Evolutionary conservation across 2,113 vertebrate genomes (phyloP).

Genomic region (Chionis minor): DNA sequence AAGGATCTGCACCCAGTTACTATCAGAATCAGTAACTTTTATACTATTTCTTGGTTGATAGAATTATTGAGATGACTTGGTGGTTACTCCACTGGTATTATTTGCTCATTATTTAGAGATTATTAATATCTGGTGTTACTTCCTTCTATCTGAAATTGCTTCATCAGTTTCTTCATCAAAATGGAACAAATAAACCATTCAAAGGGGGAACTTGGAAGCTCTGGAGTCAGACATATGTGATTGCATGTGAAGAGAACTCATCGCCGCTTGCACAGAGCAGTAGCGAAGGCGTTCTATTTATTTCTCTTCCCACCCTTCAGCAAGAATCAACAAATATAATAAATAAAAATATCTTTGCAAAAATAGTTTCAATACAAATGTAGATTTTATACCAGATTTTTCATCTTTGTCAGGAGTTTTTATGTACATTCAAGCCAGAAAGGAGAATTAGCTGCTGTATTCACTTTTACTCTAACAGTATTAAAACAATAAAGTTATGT

Average conservation of each 20-base stretch:
- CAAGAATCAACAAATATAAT: neutral
- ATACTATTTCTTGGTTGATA: neutral
- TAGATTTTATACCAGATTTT: neutral
- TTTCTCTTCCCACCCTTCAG: neutral
- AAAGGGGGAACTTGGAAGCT: neutral
- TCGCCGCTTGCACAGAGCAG: neutral
- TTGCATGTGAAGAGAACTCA: neutral
- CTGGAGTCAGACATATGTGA: neutral
- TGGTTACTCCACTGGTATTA: neutral
- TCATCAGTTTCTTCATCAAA: neutral
- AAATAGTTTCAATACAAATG: neutral
- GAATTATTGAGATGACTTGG: neutral
- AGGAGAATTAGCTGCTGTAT: neutral
- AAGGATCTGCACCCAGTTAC: neutral
- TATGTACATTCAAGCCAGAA: neutral
- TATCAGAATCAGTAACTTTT: neutral
- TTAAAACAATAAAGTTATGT: neutral
- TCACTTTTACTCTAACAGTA: neutral
- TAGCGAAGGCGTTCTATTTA: neutral
- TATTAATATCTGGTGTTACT: neutral
- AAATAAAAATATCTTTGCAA: neutral
- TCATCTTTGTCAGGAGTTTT: neutral
- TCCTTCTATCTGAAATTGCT: neutral
- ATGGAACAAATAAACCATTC: neutral
- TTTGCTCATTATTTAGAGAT: neutral